A percentile compares a stretch with the other conserved stretches of the same genome.
These are phyloP conservation scores for Taenioides sp. DNA, from an alignment of 2,797 vertebrate genomes.

Conservation along the genomic window DNA sequence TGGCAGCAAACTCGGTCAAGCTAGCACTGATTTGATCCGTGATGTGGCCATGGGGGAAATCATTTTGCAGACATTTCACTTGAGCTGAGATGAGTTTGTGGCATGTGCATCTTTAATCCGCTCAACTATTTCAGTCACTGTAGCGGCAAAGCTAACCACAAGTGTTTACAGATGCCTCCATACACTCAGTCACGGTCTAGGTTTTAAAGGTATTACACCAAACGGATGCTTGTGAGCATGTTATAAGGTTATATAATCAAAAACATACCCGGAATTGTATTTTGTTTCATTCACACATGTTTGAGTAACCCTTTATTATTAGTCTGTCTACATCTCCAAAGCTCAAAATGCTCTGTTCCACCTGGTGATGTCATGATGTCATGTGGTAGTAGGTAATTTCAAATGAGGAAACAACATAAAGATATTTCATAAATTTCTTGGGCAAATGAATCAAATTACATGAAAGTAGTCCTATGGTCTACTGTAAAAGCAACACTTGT, in stretches of 20 bases:
- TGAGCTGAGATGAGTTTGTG: not conserved
- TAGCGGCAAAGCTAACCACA: slow-evolving; percentile 1
- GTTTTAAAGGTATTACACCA: not conserved
- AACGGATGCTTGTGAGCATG: too few species aligned
- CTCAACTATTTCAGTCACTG: slow-evolving; percentile 52
- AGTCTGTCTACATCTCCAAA: too few species aligned
- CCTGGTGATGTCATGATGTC: too few species aligned
- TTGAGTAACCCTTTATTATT: too few species aligned
- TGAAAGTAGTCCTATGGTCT: not conserved
- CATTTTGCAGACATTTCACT: not conserved
- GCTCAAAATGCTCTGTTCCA: too few species aligned
- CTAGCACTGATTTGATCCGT: slow-evolving; percentile 6
- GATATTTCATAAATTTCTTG: too few species aligned
- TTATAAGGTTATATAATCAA: too few species aligned
- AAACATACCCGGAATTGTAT: too few species aligned
- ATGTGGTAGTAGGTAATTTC: not conserved
- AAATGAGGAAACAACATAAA: too few species aligned
- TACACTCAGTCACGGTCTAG: not conserved
- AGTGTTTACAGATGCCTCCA: not conserved
- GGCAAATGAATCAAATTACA: not conserved
- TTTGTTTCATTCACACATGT: too few species aligned
- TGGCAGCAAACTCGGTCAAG: slow-evolving; percentile 2
- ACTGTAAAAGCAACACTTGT: not conserved
- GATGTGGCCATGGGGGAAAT: not conserved
- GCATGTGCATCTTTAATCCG: slow-evolving; percentile 48